phyloP scores from a whole-genome alignment of 2,888 invertebrate genomes.

The Lasioglossum calceatum region DNA sequence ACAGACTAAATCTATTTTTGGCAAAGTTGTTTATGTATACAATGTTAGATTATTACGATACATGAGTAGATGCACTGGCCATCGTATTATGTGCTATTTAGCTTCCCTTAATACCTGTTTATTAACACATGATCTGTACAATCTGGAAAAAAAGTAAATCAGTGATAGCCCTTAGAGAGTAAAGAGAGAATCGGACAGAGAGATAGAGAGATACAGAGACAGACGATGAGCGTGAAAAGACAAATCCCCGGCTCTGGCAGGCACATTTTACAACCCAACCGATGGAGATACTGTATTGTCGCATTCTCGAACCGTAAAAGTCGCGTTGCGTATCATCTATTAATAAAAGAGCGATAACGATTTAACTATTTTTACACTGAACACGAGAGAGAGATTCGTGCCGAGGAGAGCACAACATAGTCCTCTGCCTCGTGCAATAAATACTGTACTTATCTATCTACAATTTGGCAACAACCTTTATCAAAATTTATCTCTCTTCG shows the following conservation, averaged over 20 bases:
- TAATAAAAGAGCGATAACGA: slow-evolving; percentile 10
- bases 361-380: slow-evolving; percentile 11
- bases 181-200: background rate
- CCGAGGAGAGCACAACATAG: background rate
- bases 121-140: slow-evolving; percentile 80
- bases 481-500: background rate
- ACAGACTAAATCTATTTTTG: slow-evolving; percentile 84
- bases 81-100: slow-evolving; percentile 83
- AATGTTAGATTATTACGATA: slow-evolving; percentile 82
- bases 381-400: background rate
- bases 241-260: background rate
- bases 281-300: slow-evolving; percentile 6
- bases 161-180: slow-evolving; percentile 59
- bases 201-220: background rate
- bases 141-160: slow-evolving; percentile 67
- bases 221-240: background rate
- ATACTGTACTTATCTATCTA: slow-evolving; percentile 12
- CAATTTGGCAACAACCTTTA: slow-evolving; percentile 14
- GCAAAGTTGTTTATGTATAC: slow-evolving; percentile 84
- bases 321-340: background rate
- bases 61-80: slow-evolving; percentile 84
- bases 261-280: background rate
- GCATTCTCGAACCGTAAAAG: background rate
- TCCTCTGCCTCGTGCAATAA: background rate
- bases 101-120: slow-evolving; percentile 79